Evolutionary conservation across 92 coral and sea anemone species (phyloP).

Genomic region (Bergia sp.): DNA sequence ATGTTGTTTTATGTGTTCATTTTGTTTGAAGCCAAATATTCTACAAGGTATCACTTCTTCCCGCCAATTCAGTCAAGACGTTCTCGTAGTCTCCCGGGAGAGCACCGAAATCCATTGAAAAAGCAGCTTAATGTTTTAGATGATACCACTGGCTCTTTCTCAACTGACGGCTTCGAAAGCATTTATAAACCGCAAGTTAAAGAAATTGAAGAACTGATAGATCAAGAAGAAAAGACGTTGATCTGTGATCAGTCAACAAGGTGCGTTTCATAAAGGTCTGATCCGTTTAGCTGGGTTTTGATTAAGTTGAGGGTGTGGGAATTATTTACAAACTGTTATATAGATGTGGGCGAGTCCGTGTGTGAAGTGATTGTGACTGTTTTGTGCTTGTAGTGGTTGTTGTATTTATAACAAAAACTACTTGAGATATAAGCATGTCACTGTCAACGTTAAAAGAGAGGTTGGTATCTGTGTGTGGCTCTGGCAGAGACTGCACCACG

Average conservation of each 20-base stretch:
- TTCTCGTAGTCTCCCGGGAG: slow-evolving; percentile 43
- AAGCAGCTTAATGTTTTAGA: neutral
- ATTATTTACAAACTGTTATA: neutral
- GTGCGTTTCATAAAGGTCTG: slow-evolving; percentile 2
- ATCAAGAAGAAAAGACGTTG: slow-evolving; percentile 4
- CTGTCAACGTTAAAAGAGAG: too few relatives aligned
- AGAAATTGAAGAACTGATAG: neutral
- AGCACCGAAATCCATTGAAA: neutral
- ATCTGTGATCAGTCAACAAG: neutral
- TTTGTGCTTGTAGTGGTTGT: too few relatives aligned
- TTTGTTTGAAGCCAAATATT: neutral
- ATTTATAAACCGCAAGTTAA: neutral
- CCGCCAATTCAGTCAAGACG: slow-evolving; percentile 3
- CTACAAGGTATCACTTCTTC: neutral
- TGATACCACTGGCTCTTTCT: neutral
- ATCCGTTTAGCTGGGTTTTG: neutral
- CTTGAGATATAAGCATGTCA: too few relatives aligned
- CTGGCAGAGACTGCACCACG: too few relatives aligned
- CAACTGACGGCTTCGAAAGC: neutral
- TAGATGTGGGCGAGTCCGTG: neutral
- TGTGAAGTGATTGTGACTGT: too few relatives aligned
- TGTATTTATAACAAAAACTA: too few relatives aligned
- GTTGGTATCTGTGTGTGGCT: too few relatives aligned
- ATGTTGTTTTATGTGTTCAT: neutral
- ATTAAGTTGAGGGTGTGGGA: neutral